Evolutionary conservation across 2,113 vertebrate genomes (phyloP).

Genomic region (Tauraco erythrolophus): DNA sequence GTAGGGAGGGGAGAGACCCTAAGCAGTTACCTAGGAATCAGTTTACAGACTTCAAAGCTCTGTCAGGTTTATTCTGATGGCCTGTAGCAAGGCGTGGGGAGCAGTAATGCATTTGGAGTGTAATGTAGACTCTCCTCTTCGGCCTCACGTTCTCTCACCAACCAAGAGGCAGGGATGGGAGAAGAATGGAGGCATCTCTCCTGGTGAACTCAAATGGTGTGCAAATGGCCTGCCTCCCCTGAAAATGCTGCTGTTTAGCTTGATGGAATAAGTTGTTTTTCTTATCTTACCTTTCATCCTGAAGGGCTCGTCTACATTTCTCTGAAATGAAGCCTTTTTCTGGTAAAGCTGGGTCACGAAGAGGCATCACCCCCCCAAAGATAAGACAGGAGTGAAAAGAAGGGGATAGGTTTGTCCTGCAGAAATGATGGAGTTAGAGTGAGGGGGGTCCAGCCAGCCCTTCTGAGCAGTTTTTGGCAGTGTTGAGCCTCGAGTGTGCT

Average conservation of each 20-base stretch:
- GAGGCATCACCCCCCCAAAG: not conserved
- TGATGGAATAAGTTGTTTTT: constrained; percentile 45
- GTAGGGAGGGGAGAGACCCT: constrained; percentile 46
- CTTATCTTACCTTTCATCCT: constrained; percentile 50
- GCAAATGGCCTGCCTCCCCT: constrained; percentile 23
- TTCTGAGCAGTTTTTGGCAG: not conserved
- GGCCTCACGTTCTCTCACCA: not conserved
- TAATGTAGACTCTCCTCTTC: constrained; percentile 58
- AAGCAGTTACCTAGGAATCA: constrained; percentile 67
- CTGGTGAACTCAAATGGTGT: not conserved
- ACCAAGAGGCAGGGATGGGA: not conserved
- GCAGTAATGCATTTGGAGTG: constrained; percentile 25
- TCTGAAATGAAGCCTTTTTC: not conserved
- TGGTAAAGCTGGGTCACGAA: not conserved
- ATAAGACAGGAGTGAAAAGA: not conserved
- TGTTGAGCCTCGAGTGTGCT: rapidly evolving
- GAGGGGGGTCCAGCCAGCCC: not conserved
- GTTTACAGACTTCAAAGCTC: constrained; percentile 75
- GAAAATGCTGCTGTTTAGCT: constrained; percentile 44
- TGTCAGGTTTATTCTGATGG: constrained; percentile 65
- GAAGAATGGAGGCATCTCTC: not conserved
- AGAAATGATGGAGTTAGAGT: not conserved
- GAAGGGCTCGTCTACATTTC: constrained; percentile 12
- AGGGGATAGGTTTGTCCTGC: not conserved
- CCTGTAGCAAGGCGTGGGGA: not conserved